Base-by-base conservation (phyloP, 2,113 vertebrate species). In the Scopus umbretta region DNA sequence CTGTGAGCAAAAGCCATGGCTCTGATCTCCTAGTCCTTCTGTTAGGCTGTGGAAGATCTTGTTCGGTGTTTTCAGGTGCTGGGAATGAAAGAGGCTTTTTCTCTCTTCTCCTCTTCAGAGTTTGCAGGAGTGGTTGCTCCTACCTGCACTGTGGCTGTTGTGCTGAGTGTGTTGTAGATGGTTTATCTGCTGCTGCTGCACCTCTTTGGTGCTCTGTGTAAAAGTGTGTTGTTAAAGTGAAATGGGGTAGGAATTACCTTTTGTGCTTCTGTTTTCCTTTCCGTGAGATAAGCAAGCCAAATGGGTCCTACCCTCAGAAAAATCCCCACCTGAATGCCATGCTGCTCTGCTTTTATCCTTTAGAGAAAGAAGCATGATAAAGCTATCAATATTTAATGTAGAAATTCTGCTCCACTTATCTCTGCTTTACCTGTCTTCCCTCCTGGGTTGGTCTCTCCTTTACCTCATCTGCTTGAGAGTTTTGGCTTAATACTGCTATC, bases 381-480 rank as follows among this genome's bases (percentile, higher is more conserved):
- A 94, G 30, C 36, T 29, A 95, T 93, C 65, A 68, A 68, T 92
- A 94, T 74, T 92, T 82, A 71, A 86, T 75, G 67, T 63, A 76
- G 70, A 86, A 58, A 84, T 90, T 94, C 86, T 94, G 45, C 63
- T 82, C 50, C 8, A 9, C 78, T 85, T 65, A 26, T 82, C 52
- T 71, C 26, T 86, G 61, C 36, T 78, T 82, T 80, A 75, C 71
- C 50, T 71, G 36, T 55, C 32, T 74, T 94, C 59, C 76, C 47
- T 90, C 45, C 73, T 85, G 81, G 38, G 16, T 29, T 88, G 29
- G 34, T 68, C 38, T 95, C 79, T 89, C 17, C 52, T 96, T 79
- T 79, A 34, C 59, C 43, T 94, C 88, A 88, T 94, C 80, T 93
- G 55, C 93, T 90, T 91, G 91, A 93, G 94, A 79, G 40, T 85